Conservation (phyloP, 2,888 invertebrate genomes). For the Dryocosmus kuriphilus region DNA sequence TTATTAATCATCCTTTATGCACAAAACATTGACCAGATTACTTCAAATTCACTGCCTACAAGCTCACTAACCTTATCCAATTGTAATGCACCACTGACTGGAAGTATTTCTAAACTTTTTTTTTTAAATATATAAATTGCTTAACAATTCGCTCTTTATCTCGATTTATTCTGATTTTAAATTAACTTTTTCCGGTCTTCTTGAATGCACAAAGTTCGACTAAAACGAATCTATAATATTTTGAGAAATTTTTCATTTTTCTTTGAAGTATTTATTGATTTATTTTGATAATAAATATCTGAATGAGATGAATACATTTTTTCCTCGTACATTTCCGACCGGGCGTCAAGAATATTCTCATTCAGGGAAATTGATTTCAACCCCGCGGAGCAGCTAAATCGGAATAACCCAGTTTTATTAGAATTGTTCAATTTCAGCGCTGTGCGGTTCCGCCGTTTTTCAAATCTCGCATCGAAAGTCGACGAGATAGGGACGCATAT, state of each 20-base stretch:
- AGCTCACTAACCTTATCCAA: constrained; percentile 56
- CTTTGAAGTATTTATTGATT: not conserved
- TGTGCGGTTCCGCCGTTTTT: constrained; percentile 57
- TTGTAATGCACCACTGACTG: constrained; percentile 56
- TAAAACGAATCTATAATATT: not conserved
- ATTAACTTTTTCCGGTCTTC: not conserved
- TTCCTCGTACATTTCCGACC: not conserved
- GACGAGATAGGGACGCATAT: constrained; percentile 23
- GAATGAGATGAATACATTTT: not conserved
- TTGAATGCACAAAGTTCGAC: not conserved
- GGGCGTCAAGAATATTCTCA: constrained; percentile 16
- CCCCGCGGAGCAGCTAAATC: constrained; percentile 33
- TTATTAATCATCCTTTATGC: constrained; percentile 68
- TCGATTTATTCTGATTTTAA: not conserved
- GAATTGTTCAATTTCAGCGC: constrained; percentile 67
- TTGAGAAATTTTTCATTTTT: no score
- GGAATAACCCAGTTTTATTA: constrained; percentile 65
- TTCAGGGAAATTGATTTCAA: constrained; percentile 50
- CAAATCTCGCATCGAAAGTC: constrained; percentile 47
- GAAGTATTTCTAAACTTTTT: constrained; percentile 53
- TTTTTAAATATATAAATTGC: not conserved
- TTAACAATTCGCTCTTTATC: not conserved
- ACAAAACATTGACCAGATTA: constrained; percentile 61
- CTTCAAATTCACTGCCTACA: constrained; percentile 50
- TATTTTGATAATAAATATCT: not conserved